Conservation (phyloP, 2,888 invertebrate species). For the Eupithecia subfuscata region DNA sequence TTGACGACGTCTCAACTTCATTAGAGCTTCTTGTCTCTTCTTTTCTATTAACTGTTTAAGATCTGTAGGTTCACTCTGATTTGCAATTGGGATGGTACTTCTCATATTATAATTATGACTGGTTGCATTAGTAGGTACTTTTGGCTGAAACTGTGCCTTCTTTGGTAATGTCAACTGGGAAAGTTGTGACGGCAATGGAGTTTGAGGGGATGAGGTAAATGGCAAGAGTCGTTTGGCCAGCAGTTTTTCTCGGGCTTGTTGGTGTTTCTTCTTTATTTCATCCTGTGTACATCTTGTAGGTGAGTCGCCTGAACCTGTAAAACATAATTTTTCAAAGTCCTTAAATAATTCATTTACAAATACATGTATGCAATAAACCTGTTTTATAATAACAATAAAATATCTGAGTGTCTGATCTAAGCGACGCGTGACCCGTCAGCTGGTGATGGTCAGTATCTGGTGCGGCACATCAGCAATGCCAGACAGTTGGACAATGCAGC, state of each 20-base stretch:
- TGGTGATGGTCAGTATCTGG: too few relatives aligned
- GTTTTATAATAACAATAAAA: background rate
- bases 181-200: slow-evolving; percentile 35
- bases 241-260: slow-evolving; percentile 84
- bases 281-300: slow-evolving; percentile 82
- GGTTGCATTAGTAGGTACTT: slow-evolving; percentile 52
- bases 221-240: slow-evolving; percentile 79
- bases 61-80: slow-evolving; percentile 48
- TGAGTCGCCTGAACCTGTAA: slow-evolving; percentile 63
- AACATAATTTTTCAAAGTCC: background rate
- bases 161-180: slow-evolving; percentile 40
- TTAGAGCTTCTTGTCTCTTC: slow-evolving; percentile 77
- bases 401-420: too few relatives aligned
- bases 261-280: slow-evolving; percentile 86
- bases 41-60: slow-evolving; percentile 73
- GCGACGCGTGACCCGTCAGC: too few relatives aligned
- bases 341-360: too few relatives aligned
- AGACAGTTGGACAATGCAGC: too few relatives aligned
- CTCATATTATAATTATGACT: slow-evolving; percentile 33
- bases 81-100: slow-evolving; percentile 27
- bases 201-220: slow-evolving; percentile 65
- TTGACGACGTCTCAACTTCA: slow-evolving; percentile 72
- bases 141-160: slow-evolving; percentile 62
- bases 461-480: too few relatives aligned
- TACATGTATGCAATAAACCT: too few relatives aligned